These are phyloP conservation scores for Drosophila kanapiae DNA, from an alignment of 1,140 invertebrate species.

Conservation along the genomic window DNA sequence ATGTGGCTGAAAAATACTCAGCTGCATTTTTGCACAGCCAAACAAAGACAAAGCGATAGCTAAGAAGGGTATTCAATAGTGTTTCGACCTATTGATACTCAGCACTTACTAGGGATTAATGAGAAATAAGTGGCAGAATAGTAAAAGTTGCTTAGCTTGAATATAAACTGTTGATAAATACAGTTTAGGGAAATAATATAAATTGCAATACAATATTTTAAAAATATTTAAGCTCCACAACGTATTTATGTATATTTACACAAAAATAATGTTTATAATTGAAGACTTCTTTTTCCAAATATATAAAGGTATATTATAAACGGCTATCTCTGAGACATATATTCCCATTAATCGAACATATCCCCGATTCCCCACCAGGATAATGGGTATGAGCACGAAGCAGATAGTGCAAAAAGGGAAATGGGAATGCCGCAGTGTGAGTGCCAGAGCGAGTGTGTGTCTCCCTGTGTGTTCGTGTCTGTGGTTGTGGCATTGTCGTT, in stretches of 20 bases:
- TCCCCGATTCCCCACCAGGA: not conserved
- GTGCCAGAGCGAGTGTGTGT: constrained; percentile 1
- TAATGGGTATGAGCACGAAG: constrained; percentile 14
- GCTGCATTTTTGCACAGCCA: constrained; percentile 65
- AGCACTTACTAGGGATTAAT: no score
- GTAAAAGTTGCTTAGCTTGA: not conserved
- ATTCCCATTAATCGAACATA: not conserved
- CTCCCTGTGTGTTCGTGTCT: constrained; percentile 21
- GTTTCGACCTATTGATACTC: not conserved
- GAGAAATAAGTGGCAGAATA: not conserved
- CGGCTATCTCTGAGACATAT: no score
- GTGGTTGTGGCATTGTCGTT: constrained; percentile 67
- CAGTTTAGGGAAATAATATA: no score
- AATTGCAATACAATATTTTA: no score
- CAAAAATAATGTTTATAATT: no score
- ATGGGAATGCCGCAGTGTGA: constrained; percentile 21
- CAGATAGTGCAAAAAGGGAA: constrained; percentile 40
- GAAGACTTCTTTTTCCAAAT: no score
- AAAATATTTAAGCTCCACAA: no score
- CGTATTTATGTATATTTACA: no score
- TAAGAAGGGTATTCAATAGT: not conserved
- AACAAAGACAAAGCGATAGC: constrained; percentile 48
- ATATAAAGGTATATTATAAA: no score
- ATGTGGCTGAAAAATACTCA: constrained; percentile 71
- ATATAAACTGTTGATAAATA: no score